phyloP scores from a whole-genome alignment of 2,888 invertebrate genomes.

The Tenthredo distinguenda region DNA sequence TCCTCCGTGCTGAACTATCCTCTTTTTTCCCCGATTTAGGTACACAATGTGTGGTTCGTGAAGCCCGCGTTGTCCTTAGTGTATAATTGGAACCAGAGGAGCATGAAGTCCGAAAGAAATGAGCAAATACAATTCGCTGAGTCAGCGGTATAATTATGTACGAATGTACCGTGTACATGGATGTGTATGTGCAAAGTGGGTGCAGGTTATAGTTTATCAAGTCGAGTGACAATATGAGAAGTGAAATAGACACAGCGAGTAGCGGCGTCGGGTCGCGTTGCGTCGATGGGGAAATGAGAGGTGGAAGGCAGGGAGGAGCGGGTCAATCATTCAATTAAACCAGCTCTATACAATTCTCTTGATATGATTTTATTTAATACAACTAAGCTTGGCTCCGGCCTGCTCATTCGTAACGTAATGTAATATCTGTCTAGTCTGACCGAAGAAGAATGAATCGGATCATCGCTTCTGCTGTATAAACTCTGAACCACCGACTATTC shows the following conservation, averaged over 20 bases:
- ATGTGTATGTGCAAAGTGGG: neutral
- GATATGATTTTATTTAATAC: constrained; percentile 74
- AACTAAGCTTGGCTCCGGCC: constrained; percentile 56
- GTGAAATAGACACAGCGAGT: neutral
- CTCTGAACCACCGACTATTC: neutral
- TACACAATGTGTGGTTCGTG: too few relatives aligned
- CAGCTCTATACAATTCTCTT: constrained; percentile 71
- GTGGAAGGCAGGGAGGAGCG: neutral
- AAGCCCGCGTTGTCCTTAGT: too few relatives aligned
- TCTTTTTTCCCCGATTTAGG: too few relatives aligned
- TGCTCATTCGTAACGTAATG: neutral
- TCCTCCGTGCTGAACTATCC: too few relatives aligned
- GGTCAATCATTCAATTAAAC: constrained; percentile 74
- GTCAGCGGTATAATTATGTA: neutral
- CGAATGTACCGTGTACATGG: neutral
- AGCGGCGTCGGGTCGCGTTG: neutral
- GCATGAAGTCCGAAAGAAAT: neutral
- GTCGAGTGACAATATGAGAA: neutral
- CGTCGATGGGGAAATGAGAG: neutral
- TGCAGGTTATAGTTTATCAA: neutral
- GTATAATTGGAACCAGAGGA: too few relatives aligned
- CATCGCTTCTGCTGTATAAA: neutral
- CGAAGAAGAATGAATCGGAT: neutral
- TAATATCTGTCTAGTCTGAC: neutral
- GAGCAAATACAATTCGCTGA: neutral